phyloP scores from a whole-genome alignment of 2,888 invertebrate species.

The Ophion obscuratus region DNA sequence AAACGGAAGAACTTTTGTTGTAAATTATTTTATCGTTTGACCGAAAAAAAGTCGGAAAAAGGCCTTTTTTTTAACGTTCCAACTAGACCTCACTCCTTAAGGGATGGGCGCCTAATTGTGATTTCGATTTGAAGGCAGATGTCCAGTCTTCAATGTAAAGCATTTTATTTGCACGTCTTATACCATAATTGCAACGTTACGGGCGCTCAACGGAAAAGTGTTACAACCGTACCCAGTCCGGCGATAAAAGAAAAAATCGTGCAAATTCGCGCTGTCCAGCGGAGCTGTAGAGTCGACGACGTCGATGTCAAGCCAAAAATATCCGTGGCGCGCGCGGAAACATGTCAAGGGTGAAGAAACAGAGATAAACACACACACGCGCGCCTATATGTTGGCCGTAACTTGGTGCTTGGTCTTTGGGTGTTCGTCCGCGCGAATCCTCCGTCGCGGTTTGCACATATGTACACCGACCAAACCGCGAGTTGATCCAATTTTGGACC shows the following conservation, averaged over 20 bases:
- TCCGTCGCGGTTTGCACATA: constrained; percentile 20
- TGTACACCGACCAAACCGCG: neutral
- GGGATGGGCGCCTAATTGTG: too few species aligned
- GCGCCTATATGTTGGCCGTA: constrained; percentile 24
- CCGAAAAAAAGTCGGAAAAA: too few species aligned
- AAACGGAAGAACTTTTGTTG: too few species aligned
- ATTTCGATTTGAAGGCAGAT: too few species aligned
- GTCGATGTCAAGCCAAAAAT: constrained; percentile 75
- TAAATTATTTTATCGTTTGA: too few species aligned
- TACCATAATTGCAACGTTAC: too few species aligned
- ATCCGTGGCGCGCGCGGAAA: constrained; percentile 70
- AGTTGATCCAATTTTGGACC: constrained; percentile 45
- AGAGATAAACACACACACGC: constrained; percentile 51
- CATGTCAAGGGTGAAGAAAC: constrained; percentile 70
- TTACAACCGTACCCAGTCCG: neutral
- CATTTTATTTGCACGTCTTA: too few species aligned
- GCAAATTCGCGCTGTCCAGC: constrained; percentile 38
- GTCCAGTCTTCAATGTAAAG: too few species aligned
- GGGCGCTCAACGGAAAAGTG: too few species aligned
- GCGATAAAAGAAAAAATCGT: neutral
- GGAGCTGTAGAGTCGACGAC: constrained; percentile 21
- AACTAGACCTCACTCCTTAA: too few species aligned
- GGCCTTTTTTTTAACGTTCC: too few species aligned
- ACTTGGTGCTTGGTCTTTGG: constrained; percentile 38
- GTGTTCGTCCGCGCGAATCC: constrained; percentile 28